Base-by-base conservation (phyloP, 2,797 vertebrate species). In the Darevskia nairensis region DNA sequence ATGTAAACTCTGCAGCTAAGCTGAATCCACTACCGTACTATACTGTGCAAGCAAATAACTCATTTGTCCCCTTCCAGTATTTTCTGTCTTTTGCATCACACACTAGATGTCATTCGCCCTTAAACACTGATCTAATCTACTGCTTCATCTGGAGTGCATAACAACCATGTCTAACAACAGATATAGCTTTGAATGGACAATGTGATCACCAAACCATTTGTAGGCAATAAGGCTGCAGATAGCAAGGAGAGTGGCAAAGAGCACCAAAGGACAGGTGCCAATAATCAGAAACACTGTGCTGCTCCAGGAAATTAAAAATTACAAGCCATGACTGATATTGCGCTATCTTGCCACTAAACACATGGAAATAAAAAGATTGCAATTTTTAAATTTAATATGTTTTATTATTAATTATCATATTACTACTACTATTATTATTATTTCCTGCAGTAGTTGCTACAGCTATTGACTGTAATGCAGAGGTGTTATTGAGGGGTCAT, bases 281-380 rank as follows among this genome's bases (percentile, higher is more conserved):
- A 66, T 82, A 84, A 32, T 25, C 68, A 72, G 79, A 39, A 66
- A n/a, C 21, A 80, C 27, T 15, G 6, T 66, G 68, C 55, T 55
- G 81, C 81, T 55, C 27, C 19, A 80, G 75, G 89, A 84, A 84
- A 90, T 84, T 84, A 90, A 90, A 90, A 61, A 86, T 55, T 66
- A 74, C 75, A 80, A 71, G 25, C 55, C 41, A 50, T 35, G 61
- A 61, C n/a, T 84, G 68, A 80, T 41, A 78, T 1, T 21, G 39
- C 19, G 17, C 3, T 72, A 46, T 86, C 84, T 86, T 77, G 13
- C 59, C 21, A 83, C 32, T 10, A 29, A 86, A 79, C 81, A 55
- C 7, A 8, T 50, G 32, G 64, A 41, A 59, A 84, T 4, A 3
- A 66, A 76, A 59, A 35, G 35, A 41, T 1, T 25, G 9, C 9